These are phyloP conservation scores for Brachymystax lenok DNA, from an alignment of 2,797 vertebrate species.

Conservation along the genomic window DNA sequence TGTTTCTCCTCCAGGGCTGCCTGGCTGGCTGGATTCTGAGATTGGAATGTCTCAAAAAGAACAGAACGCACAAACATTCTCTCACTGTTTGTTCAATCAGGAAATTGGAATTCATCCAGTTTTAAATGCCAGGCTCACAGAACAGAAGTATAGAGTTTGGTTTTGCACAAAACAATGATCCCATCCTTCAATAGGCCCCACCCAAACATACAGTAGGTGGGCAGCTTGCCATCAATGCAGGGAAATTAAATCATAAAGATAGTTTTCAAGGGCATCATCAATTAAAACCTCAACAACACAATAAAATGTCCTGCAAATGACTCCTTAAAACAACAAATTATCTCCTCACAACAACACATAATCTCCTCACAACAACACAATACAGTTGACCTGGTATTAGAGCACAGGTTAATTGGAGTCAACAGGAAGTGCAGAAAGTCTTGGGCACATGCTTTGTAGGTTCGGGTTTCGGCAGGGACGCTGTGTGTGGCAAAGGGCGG, in stretches of 20 bases:
- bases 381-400: neutral
- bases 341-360: neutral
- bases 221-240: neutral
- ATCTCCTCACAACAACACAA: neutral
- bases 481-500: neutral
- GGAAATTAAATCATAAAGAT: neutral
- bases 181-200: neutral
- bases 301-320: neutral
- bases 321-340: neutral
- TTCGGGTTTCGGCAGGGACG: neutral
- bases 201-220: neutral
- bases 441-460: neutral
- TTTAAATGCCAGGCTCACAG: neutral
- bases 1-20: conserved; percentile 19
- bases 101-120: neutral
- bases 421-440: neutral
- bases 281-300: neutral
- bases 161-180: neutral
- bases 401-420: neutral
- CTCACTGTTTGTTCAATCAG: neutral
- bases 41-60: conserved; percentile 13
- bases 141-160: neutral
- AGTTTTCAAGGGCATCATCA: neutral
- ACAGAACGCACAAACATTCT: neutral
- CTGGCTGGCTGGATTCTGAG: conserved; percentile 5